Evolutionary conservation across 2,888 invertebrate genomes (phyloP).

Genomic region (Megamerina dolium): DNA sequence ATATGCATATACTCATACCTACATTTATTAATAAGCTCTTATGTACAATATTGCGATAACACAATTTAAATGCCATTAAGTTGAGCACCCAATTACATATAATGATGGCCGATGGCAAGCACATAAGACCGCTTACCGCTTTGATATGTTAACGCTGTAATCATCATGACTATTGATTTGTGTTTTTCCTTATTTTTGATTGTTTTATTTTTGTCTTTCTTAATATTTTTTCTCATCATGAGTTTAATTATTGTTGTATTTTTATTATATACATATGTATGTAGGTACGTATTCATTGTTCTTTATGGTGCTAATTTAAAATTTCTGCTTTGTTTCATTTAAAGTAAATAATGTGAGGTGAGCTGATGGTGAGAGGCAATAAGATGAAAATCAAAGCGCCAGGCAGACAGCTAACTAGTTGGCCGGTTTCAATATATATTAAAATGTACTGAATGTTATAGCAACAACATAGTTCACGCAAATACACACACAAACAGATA

Average conservation of each 20-base stretch:
- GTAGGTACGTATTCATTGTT: conserved; percentile 30
- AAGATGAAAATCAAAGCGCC: conserved; percentile 22
- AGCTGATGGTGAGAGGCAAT: conserved; percentile 12
- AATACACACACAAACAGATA: not conserved
- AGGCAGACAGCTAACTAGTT: too few species aligned
- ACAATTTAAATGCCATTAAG: conserved; percentile 47
- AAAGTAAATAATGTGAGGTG: too few species aligned
- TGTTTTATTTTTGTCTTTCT: conserved; percentile 16
- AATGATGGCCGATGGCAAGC: too few species aligned
- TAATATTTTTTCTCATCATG: not conserved
- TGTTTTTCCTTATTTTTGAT: too few species aligned
- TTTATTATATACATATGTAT: not conserved
- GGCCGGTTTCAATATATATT: too few species aligned
- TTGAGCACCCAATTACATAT: conserved; percentile 43
- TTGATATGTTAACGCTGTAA: conserved; percentile 20
- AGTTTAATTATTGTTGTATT: not conserved
- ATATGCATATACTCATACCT: too few species aligned
- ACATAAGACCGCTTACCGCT: conserved; percentile 16
- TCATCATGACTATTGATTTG: conserved; percentile 8
- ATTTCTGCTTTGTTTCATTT: conserved; percentile 42
- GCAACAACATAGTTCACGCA: not conserved
- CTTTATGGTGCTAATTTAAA: conserved; percentile 45
- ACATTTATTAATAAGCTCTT: too few species aligned
- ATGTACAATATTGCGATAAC: conserved; percentile 45
- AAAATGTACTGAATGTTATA: too few species aligned